phyloP scores from a whole-genome alignment of 2,113 vertebrate genomes.

The Pleuronectes platessa region DNA sequence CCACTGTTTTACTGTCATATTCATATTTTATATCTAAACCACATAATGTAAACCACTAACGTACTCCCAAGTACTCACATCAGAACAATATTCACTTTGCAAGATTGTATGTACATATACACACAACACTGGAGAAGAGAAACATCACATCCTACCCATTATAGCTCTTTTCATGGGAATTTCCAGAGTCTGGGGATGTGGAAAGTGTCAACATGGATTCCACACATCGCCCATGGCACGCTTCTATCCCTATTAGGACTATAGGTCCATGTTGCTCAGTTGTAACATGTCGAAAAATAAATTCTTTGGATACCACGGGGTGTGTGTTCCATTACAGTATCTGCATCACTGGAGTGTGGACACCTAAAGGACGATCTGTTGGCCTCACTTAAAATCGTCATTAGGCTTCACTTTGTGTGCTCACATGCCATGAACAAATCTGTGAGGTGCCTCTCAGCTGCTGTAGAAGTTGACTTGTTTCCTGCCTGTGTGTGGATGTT shows the following conservation, averaged over 20 bases:
- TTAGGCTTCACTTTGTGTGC: conserved; percentile 19
- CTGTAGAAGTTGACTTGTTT: not conserved
- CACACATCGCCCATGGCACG: conserved; percentile 2
- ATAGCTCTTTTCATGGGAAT: not conserved
- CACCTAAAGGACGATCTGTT: conserved; percentile 29
- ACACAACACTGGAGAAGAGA: not conserved
- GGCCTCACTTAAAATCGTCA: conserved; percentile 38
- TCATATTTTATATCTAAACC: too few species aligned
- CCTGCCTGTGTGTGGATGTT: not conserved
- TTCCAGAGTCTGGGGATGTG: not conserved
- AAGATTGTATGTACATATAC: not conserved
- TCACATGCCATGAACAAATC: conserved; percentile 3
- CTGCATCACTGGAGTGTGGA: conserved; percentile 13
- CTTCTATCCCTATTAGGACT: conserved; percentile 11
- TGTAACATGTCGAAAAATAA: conserved; percentile 26
- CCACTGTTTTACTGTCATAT: too few species aligned
- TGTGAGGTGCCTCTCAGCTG: not conserved
- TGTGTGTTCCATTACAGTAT: not conserved
- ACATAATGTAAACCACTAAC: too few species aligned
- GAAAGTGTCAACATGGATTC: conserved; percentile 8
- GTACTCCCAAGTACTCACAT: too few species aligned
- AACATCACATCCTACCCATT: not conserved
- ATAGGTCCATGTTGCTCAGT: conserved; percentile 8
- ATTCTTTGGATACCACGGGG: not conserved
- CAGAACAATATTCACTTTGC: too few species aligned